Percentiles rank a stretch among this genome's conserved stretches.
phyloP scores from a whole-genome alignment of 1,140 invertebrate species.

The Nephila pilipes region DNA sequence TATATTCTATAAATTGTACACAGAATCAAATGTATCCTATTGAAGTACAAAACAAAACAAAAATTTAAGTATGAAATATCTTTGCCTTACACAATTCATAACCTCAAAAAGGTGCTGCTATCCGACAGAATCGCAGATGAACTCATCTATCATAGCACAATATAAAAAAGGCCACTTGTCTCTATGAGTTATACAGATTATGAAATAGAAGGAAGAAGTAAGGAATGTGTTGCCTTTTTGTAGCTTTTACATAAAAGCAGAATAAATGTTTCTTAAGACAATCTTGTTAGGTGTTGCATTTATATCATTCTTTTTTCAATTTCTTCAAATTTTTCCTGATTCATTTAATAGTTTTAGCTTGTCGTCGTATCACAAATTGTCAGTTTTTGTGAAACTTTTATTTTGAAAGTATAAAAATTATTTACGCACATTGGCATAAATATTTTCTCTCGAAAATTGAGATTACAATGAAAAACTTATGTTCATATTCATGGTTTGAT shows the following conservation, averaged over 20 bases:
- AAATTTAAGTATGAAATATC: neutral
- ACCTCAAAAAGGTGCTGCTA: slow-evolving; percentile 21
- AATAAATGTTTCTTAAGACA: neutral
- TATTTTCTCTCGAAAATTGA: too few relatives aligned
- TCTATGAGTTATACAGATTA: slow-evolving; percentile 45
- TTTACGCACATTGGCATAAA: too few relatives aligned
- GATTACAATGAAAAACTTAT: too few relatives aligned
- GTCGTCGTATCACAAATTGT: too few relatives aligned
- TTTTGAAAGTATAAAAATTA: too few relatives aligned
- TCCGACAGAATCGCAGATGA: slow-evolving; percentile 58
- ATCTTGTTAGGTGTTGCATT: too few relatives aligned
- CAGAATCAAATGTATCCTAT: slow-evolving; percentile 33
- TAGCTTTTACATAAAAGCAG: neutral
- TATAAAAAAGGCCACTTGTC: slow-evolving; percentile 72
- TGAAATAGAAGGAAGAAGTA: neutral
- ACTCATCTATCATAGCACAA: slow-evolving; percentile 60
- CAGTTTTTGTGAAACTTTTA: too few relatives aligned
- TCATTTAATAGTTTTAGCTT: too few relatives aligned
- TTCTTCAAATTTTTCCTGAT: too few relatives aligned
- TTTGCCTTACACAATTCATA: slow-evolving; percentile 2
- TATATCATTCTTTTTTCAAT: too few relatives aligned
- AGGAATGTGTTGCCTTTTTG: neutral
- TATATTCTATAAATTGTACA: neutral
- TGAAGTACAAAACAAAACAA: neutral
- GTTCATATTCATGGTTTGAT: too few relatives aligned